Evolutionary conservation across 2,113 vertebrate genomes (phyloP).

Genomic region (Microtus montanus): DNA sequence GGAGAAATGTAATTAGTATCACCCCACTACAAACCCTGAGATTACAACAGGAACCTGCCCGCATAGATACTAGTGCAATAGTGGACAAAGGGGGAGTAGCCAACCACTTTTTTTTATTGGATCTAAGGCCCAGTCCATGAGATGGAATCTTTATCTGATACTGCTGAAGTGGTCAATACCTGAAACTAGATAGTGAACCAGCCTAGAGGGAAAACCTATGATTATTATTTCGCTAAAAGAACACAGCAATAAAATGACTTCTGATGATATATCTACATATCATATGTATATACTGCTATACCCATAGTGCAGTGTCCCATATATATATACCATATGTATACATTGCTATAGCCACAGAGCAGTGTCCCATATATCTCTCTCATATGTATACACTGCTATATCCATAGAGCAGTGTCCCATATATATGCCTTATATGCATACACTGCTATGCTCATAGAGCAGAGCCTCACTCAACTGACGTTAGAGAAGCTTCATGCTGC

Average conservation of each 20-base stretch:
- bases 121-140: background rate
- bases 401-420: background rate
- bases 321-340: too few species aligned
- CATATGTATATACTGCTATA: background rate
- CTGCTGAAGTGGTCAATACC: background rate
- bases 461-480: background rate
- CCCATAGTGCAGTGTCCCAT: too few species aligned
- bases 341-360: too few species aligned
- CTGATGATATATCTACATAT: background rate
- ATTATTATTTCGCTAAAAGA: background rate
- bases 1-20: too few species aligned
- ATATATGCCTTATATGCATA: too few species aligned
- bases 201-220: background rate
- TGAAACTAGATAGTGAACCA: background rate
- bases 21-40: background rate
- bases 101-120: background rate
- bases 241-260: background rate
- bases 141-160: background rate
- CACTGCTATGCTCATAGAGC: background rate
- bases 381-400: background rate
- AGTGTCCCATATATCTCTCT: background rate
- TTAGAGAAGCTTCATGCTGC: background rate
- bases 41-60: background rate
- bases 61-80: background rate
- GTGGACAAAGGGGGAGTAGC: background rate